Evolutionary conservation across 2,113 vertebrate species (phyloP).

Genomic region (Lagopus muta): DNA sequence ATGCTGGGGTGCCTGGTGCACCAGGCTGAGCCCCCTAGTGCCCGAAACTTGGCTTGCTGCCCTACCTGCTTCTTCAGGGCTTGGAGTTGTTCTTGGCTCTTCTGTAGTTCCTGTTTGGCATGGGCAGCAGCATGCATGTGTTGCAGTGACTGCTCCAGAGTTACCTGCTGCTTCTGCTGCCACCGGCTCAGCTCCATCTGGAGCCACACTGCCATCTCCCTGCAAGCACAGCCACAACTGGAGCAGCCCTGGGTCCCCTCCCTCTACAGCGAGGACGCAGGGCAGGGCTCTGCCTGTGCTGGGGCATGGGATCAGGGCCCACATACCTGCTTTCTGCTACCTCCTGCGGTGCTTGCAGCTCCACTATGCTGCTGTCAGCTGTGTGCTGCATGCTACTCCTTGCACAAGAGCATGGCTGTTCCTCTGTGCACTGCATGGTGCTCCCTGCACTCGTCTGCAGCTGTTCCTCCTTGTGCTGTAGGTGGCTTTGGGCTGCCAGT

Average conservation of each 20-base stretch:
- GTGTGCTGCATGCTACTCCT: too few relatives aligned
- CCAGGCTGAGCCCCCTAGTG: too few relatives aligned
- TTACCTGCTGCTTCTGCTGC: constrained; percentile 53
- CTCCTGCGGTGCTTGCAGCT: constrained; percentile 38
- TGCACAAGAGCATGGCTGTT: too few relatives aligned
- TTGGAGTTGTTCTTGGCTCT: constrained; percentile 39
- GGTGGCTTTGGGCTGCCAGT: constrained; percentile 26
- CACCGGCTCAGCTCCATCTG: constrained; percentile 51
- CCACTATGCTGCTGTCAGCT: not conserved
- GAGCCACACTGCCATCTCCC: constrained; percentile 52
- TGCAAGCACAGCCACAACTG: not conserved
- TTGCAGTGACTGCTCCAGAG: constrained; percentile 48
- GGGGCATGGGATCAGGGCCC: too few relatives aligned
- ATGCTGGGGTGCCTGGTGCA: too few relatives aligned
- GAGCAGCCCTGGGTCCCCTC: not conserved
- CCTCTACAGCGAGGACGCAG: not conserved
- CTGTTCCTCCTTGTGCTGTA: not conserved
- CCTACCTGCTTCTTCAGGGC: constrained; percentile 73
- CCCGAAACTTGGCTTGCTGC: not conserved
- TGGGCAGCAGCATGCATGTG: constrained; percentile 50
- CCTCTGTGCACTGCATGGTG: not conserved
- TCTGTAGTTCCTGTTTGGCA: constrained; percentile 49
- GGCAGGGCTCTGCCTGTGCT: too few relatives aligned
- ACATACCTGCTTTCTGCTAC: constrained; percentile 61
- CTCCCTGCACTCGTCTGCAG: too few relatives aligned